phyloP scores from a whole-genome alignment of 1,140 invertebrate species.

The Drosophila tropicalis region DNA sequence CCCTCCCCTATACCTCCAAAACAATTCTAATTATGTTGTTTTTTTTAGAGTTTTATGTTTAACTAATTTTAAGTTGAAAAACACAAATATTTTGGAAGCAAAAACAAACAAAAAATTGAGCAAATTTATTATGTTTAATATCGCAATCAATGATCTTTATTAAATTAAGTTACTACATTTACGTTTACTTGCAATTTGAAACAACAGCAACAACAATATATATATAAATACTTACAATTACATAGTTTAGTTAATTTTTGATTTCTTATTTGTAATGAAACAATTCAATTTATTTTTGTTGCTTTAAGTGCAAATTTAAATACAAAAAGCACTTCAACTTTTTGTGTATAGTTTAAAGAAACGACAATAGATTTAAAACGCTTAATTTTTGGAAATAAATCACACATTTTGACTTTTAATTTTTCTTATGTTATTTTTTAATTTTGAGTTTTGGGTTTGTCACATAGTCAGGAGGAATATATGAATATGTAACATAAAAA shows the following conservation, averaged over 20 bases:
- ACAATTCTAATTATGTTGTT: conserved; percentile 38
- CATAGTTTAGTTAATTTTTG: conserved; percentile 35
- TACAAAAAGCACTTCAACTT: neutral
- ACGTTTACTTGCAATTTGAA: conserved; percentile 24
- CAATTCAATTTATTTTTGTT: conserved; percentile 40
- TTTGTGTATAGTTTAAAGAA: conserved; percentile 12
- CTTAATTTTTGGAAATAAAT: conserved; percentile 62
- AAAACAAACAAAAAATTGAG: conserved; percentile 23
- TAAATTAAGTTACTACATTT: conserved; percentile 45
- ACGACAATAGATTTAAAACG: conserved; percentile 23
- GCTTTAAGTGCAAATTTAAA: conserved; percentile 49
- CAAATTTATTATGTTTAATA: conserved; percentile 40
- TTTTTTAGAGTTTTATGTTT: conserved; percentile 70
- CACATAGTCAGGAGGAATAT: neutral
- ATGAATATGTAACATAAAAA: conserved; percentile 6
- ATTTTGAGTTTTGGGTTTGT: conserved; percentile 1
- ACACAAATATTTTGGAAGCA: conserved; percentile 29
- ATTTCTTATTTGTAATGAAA: conserved; percentile 54
- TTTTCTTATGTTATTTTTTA: conserved; percentile 18
- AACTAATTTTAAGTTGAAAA: conserved; percentile 75
- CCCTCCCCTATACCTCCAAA: neutral
- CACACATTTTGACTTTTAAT: conserved; percentile 57
- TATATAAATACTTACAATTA: conserved; percentile 33
- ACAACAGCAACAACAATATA: conserved; percentile 26
- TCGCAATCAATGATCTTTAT: conserved; percentile 53